These are phyloP conservation scores for Caenorhabditis plicata DNA, from an alignment of 2,888 invertebrate species.

Conservation along the genomic window DNA sequence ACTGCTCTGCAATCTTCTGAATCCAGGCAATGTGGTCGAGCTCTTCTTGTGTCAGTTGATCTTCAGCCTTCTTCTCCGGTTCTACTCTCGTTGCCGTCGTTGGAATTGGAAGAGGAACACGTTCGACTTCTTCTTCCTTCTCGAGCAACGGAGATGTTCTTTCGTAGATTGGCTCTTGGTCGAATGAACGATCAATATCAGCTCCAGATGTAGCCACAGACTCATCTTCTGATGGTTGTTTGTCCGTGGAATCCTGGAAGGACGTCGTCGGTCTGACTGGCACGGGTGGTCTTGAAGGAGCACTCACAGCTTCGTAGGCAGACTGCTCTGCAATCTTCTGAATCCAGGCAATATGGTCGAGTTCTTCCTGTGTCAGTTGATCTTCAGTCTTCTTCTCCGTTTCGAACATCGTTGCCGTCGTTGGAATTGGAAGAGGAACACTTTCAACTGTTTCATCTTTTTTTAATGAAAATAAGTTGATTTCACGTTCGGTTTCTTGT, in stretches of 20 bases:
- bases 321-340: slow-evolving; percentile 29
- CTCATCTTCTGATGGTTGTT: background rate
- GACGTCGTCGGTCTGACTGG: slow-evolving; percentile 1
- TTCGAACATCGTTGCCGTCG: background rate
- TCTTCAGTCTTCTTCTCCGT: slow-evolving; percentile 1
- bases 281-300: slow-evolving; percentile 1
- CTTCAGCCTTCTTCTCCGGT: background rate
- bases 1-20: background rate
- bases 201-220: slow-evolving; percentile 9
- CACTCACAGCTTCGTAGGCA: slow-evolving; percentile 5
- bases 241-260: too few relatives aligned
- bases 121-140: too few relatives aligned
- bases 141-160: background rate
- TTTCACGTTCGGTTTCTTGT: too few relatives aligned
- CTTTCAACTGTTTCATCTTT: too few relatives aligned
- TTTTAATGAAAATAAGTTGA: too few relatives aligned
- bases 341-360: slow-evolving; percentile 35
- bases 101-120: too few relatives aligned
- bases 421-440: too few relatives aligned
- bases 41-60: background rate
- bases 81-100: background rate
- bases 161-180: background rate
- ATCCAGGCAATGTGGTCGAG: slow-evolving; percentile 1
- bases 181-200: slow-evolving; percentile 4
- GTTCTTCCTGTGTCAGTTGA: slow-evolving; percentile 23